Base-by-base conservation (phyloP, 1,140 invertebrate species). In the Lepidurus packardi region DNA sequence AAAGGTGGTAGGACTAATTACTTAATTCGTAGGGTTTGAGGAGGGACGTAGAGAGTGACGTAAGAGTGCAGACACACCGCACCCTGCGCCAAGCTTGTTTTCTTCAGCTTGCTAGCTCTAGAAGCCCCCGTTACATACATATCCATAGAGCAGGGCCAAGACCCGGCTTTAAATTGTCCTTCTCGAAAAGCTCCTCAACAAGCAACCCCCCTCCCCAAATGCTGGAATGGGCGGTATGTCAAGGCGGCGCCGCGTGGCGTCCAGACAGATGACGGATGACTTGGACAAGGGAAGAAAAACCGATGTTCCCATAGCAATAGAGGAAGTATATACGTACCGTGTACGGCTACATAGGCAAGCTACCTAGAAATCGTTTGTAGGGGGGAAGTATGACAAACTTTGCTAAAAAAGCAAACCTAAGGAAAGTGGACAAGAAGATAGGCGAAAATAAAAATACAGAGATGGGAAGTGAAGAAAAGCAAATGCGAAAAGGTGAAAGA, bases 21-120 rank as follows among this genome's bases (percentile, higher is more conserved):
- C 34, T 45, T 44, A 34, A 65, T 45, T 34, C 76, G 24, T 53
- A 34, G 13, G 41, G 76, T 25, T 41, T 53, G 44, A 45, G 76
- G 41, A 43, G 74, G 43, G 76, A 47, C 45, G 76, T 53, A 41
- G 43, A 73, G 16, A 47, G 74, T 43, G 45, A 75, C 75, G 75
- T 65, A 65, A 65, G 53, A 4, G 53, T 65, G 53, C 53, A 21
- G 53, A 65, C 16, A 65, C 21, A 65, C 53, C 53, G 53, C 53
- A 65, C 53, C 53, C 53, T 65, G 53, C 53, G 53, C 53, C 53
- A 65, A 65, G 53, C n/a, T 0, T 65, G 53, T 65, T 65, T 65
- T 65, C 9, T 65, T 11, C 53, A 7, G 53, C 45, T 47, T 34
- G 2, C 34, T 13, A 65, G 13, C 53, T 65, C 53, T 9, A 65